These are phyloP conservation scores for Xylocampa areola DNA, from an alignment of 2,888 invertebrate species.

Conservation along the genomic window DNA sequence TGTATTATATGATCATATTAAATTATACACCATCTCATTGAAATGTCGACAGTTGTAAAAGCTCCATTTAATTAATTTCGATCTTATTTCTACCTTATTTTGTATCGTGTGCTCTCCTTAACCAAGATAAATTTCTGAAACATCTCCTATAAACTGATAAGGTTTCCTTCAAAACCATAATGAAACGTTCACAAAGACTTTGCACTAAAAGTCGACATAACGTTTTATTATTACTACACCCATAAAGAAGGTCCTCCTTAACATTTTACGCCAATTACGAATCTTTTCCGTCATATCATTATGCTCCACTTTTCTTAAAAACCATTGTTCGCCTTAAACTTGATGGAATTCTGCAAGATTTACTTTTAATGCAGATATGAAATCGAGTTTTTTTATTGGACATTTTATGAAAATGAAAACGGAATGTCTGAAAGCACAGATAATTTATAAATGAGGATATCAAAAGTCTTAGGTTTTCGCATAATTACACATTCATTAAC, in stretches of 20 bases:
- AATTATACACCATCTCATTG: no score
- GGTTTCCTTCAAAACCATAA: conserved; percentile 18
- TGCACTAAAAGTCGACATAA: conserved; percentile 16
- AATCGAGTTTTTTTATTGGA: conserved; percentile 1
- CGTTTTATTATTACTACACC: conserved; percentile 34
- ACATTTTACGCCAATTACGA: conserved; percentile 31
- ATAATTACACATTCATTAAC: neutral
- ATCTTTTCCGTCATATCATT: conserved; percentile 2
- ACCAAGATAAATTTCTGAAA: no score
- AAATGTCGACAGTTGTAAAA: no score
- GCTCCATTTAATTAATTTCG: no score
- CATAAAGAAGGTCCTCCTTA: conserved; percentile 33
- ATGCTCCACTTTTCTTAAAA: conserved; percentile 1
- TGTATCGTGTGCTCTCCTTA: no score
- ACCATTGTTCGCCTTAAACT: neutral
- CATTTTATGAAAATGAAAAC: neutral
- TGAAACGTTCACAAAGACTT: conserved; percentile 14
- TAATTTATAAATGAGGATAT: no score
- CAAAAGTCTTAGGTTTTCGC: no score
- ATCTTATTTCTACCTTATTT: no score
- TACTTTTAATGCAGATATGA: neutral
- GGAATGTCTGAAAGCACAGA: neutral
- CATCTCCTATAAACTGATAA: neutral
- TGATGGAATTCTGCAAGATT: neutral
- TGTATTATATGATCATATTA: no score